phyloP scores from a whole-genome alignment of 2,888 invertebrate species.

The Dryocosmus kuriphilus region DNA sequence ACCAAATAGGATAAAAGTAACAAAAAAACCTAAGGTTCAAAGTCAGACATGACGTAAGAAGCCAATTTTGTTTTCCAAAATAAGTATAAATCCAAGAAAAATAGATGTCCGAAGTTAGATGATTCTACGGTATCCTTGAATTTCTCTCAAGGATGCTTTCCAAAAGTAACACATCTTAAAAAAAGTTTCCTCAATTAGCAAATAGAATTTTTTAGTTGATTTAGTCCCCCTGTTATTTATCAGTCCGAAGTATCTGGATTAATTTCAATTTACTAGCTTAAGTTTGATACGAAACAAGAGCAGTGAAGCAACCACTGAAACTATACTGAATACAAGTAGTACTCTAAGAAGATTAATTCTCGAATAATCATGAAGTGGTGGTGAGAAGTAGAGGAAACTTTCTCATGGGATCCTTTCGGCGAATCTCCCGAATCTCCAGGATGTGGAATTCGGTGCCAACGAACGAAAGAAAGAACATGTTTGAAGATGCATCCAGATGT shows the following conservation, averaged over 20 bases:
- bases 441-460: not conserved
- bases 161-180: too few species aligned
- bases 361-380: constrained; percentile 1
- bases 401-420: not conserved
- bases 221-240: not conserved
- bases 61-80: too few species aligned
- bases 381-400: too few species aligned
- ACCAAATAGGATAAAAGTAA: too few species aligned
- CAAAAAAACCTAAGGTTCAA: too few species aligned
- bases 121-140: too few species aligned
- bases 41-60: too few species aligned
- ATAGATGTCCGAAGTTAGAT: too few species aligned
- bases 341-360: constrained; percentile 19
- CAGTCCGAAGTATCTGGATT: not conserved
- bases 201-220: too few species aligned
- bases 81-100: too few species aligned
- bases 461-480: not conserved
- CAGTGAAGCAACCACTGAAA: not conserved
- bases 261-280: not conserved
- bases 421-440: not conserved
- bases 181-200: too few species aligned
- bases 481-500: constrained; percentile 10
- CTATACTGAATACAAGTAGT: not conserved
- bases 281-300: not conserved
- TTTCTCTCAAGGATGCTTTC: too few species aligned